phyloP scores from a whole-genome alignment of 2,113 vertebrate genomes.

The Myiozetetes cayanensis region DNA sequence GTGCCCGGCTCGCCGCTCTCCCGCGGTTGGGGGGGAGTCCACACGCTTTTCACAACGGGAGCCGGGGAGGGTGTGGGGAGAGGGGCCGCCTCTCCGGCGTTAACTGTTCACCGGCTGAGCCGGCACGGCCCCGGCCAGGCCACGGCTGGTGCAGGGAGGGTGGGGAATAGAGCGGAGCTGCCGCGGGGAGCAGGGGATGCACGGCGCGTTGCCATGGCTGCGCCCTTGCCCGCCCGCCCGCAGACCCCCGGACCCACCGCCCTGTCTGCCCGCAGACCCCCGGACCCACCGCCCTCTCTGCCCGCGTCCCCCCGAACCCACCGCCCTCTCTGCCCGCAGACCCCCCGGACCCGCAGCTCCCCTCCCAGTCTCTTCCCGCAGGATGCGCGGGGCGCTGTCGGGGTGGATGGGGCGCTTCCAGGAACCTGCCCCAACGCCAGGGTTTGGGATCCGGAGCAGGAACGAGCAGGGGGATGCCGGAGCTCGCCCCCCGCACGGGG shows the following conservation, averaged over 20 bases:
- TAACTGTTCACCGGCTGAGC: background rate
- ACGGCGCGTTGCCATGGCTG: slow-evolving; percentile 61
- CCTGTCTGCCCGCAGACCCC: background rate
- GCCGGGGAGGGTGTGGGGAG: background rate
- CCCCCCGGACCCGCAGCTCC: background rate
- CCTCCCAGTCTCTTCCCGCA: background rate
- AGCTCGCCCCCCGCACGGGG: background rate
- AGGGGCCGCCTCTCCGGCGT: background rate
- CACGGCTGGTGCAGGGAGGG: background rate
- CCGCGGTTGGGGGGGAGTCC: background rate
- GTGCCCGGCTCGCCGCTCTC: background rate
- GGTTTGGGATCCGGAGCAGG: background rate
- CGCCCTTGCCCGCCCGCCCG: background rate
- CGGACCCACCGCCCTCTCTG: background rate
- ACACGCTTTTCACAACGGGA: slow-evolving; percentile 16
- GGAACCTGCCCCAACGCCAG: background rate
- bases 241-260: background rate
- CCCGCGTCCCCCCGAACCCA: background rate
- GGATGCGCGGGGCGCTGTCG: background rate
- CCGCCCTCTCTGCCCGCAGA: background rate
- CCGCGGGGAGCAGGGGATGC: slow-evolving; percentile 51
- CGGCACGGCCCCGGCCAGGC: background rate
- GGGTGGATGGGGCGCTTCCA: background rate
- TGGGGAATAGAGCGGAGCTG: background rate
- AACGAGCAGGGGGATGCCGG: background rate